Percentiles rank a stretch among this genome's conserved stretches.
phyloP scores from a whole-genome alignment of 2,888 invertebrate species.

The Coelopa pilipes region DNA sequence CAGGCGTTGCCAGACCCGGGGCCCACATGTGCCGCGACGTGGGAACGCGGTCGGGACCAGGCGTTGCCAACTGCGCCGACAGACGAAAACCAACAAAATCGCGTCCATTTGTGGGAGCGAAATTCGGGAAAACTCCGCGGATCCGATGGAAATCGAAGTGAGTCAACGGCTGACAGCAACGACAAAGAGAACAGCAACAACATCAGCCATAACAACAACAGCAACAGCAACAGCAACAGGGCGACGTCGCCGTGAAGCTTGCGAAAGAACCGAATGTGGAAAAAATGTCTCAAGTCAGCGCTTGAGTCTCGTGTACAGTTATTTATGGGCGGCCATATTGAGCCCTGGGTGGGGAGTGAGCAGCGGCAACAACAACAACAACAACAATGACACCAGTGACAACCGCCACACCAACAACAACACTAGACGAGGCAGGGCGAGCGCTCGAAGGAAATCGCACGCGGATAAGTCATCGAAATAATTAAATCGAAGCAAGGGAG shows the following conservation, averaged over 20 bases:
- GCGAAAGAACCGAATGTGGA: not conserved
- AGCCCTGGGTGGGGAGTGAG: not conserved
- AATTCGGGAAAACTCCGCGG: too few species aligned
- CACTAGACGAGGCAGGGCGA: too few species aligned
- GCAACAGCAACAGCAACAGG: not conserved
- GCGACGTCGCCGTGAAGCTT: not conserved
- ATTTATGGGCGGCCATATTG: not conserved
- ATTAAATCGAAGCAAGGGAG: too few species aligned
- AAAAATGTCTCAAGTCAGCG: not conserved
- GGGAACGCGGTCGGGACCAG: too few species aligned
- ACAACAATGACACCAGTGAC: not conserved
- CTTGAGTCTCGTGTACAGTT: not conserved
- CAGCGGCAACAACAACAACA: slow-evolving; percentile 12
- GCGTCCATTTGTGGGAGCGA: too few species aligned
- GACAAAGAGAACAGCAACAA: not conserved
- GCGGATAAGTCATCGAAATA: too few species aligned
- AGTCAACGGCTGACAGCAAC: not conserved
- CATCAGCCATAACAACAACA: not conserved
- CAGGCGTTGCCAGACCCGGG: too few species aligned
- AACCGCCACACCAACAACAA: too few species aligned
- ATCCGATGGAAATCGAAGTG: not conserved
- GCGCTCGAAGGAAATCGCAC: too few species aligned
- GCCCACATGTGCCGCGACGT: too few species aligned
- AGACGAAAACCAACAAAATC: too few species aligned
- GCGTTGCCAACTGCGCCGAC: too few species aligned